phyloP scores from a whole-genome alignment of 2,113 vertebrate genomes.

The Plecturocebus donacophilus region DNA sequence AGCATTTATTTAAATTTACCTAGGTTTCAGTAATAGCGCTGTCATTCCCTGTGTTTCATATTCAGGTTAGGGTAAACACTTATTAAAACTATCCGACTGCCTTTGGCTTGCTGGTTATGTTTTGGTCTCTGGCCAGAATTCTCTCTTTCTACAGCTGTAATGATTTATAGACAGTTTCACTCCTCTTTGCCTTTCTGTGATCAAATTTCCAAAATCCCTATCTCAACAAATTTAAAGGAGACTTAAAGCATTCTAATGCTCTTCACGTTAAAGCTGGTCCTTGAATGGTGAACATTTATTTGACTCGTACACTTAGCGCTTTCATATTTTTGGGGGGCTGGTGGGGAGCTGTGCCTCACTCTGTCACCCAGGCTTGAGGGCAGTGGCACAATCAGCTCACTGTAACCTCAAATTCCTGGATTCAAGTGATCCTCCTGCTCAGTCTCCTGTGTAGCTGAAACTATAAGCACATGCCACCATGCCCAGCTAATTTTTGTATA shows the following conservation, averaged over 20 bases:
- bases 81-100: neutral
- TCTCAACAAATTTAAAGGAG: neutral
- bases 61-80: neutral
- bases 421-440: no score
- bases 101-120: neutral
- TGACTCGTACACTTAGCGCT: neutral
- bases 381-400: no score
- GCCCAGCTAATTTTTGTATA: no score
- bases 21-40: neutral
- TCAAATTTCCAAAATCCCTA: neutral
- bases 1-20: neutral
- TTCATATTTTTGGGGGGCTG: neutral
- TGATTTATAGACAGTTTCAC: neutral
- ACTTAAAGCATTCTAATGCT: neutral
- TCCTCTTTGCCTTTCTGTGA: neutral
- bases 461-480: no score
- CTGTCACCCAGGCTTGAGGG: no score
- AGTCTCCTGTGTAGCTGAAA: no score
- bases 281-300: neutral
- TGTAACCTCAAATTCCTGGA: no score
- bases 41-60: neutral
- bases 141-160: neutral
- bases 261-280: neutral
- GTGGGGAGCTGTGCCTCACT: no score
- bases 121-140: neutral